These are phyloP conservation scores for Parapristionchus giblindavisi DNA, from an alignment of 2,888 invertebrate species.

Conservation along the genomic window DNA sequence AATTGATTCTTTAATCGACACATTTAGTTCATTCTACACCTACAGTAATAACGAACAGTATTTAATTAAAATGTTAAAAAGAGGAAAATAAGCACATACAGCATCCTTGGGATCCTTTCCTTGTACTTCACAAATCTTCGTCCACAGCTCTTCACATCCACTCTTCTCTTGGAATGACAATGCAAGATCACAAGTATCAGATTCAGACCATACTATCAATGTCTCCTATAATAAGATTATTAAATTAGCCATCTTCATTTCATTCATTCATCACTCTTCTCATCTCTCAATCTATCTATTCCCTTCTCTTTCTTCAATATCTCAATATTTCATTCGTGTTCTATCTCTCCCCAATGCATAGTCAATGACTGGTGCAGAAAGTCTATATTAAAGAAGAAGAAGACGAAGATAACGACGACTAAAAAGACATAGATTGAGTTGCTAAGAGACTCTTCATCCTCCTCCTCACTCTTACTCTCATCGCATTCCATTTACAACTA, in stretches of 20 bases:
- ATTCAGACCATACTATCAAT: slow-evolving; percentile 99
- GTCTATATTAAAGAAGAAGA: no score
- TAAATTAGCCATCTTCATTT: not conserved
- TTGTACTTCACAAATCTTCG: slow-evolving; percentile 98
- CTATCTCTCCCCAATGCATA: no score
- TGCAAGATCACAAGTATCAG: slow-evolving; percentile 97
- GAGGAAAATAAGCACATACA: no score
- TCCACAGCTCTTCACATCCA: slow-evolving; percentile 99
- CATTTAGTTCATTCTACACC: no score
- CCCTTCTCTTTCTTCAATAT: slow-evolving; percentile 16
- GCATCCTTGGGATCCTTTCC: slow-evolving; percentile 98
- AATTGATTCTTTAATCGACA: not conserved
- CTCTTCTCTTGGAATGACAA: slow-evolving; percentile 99
- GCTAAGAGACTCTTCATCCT: no score
- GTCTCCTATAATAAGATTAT: slow-evolving; percentile 79
- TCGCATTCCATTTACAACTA: not conserved
- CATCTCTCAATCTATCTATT: slow-evolving; percentile 12
- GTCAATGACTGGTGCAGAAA: no score
- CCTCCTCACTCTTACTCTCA: no score
- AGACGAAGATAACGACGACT: no score
- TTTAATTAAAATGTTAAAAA: no score
- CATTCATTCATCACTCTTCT: not conserved
- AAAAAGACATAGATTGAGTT: no score
- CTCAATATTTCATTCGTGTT: no score
- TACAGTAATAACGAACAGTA: no score